A percentile compares a stretch with the other conserved stretches of the same genome.
Evolutionary conservation across 1,140 invertebrate genomes (phyloP).

Genomic region (Sarcophaga peregrina): DNA sequence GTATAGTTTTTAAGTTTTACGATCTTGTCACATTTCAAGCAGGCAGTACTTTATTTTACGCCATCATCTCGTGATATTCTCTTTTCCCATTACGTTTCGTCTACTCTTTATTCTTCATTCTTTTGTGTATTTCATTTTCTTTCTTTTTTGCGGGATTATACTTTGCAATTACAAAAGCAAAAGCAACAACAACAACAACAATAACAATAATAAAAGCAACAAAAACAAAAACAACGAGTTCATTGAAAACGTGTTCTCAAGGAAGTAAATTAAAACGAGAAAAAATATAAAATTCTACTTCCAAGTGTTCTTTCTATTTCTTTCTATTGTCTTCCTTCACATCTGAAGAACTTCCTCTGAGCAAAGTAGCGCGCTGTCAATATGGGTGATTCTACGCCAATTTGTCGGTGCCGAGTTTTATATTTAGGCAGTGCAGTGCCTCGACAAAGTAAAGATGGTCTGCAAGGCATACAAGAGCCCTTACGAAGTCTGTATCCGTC

Average conservation of each 20-base stretch:
- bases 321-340: too few relatives aligned
- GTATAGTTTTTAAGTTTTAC: not conserved
- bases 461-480: constrained; percentile 98
- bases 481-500: constrained; percentile 92
- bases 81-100: not conserved
- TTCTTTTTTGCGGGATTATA: not conserved
- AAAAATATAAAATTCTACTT: not conserved
- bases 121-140: not conserved
- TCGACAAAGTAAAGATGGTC: constrained; percentile 95
- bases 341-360: not conserved
- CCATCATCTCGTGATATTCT: not conserved
- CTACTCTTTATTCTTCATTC: not conserved
- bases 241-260: constrained; percentile 40
- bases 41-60: not conserved
- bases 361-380: not conserved
- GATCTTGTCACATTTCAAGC: constrained; percentile 21
- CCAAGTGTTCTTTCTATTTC: not conserved
- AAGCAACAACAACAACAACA: constrained; percentile 10
- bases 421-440: constrained; percentile 98
- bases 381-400: constrained; percentile 81
- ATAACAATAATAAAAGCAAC: constrained; percentile 9
- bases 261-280: constrained; percentile 24
- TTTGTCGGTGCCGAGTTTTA: constrained; percentile 95
- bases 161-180: not conserved
- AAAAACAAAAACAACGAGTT: not conserved